phyloP scores from a whole-genome alignment of 2,113 vertebrate genomes.

The Ophiodon elongatus region DNA sequence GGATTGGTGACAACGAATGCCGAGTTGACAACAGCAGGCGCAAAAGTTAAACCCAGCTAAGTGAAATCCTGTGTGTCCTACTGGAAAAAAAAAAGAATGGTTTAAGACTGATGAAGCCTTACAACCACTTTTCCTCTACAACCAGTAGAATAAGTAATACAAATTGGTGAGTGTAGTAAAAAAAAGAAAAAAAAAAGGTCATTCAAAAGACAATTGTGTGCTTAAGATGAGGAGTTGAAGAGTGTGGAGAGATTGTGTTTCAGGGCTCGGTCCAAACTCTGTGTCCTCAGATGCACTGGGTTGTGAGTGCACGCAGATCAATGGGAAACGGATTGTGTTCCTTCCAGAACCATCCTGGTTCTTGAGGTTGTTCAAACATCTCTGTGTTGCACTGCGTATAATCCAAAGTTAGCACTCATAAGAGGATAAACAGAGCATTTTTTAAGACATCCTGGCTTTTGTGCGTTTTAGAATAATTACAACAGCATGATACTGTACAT shows the following conservation, averaged over 20 bases:
- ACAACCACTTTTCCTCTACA: constrained; percentile 70
- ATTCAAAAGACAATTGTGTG: constrained; percentile 85
- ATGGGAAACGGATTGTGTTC: constrained; percentile 64
- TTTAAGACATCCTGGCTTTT: background rate
- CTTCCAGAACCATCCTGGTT: constrained; percentile 67
- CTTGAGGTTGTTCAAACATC: constrained; percentile 66
- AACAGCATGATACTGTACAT: constrained; percentile 15
- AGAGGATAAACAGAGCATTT: constrained; percentile 37
- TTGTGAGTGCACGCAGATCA: constrained; percentile 65
- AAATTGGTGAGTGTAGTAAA: constrained; percentile 72
- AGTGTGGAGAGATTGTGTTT: constrained; percentile 82
- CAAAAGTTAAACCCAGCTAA: constrained; percentile 45
- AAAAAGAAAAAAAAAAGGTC: constrained; percentile 73
- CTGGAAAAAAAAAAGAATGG: constrained; percentile 51
- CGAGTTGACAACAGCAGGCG: constrained; percentile 33
- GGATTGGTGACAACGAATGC: constrained; percentile 38
- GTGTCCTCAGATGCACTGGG: constrained; percentile 83
- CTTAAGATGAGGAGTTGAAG: constrained; percentile 78
- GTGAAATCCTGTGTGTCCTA: constrained; percentile 62
- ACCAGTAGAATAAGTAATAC: constrained; percentile 75
- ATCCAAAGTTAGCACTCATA: constrained; percentile 51
- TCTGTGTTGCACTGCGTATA: constrained; percentile 39
- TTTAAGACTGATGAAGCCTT: constrained; percentile 58
- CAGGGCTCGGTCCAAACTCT: constrained; percentile 75
- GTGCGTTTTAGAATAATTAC: constrained; percentile 19